Evolutionary conservation across 2,888 invertebrate genomes (phyloP).

Genomic region (Pristionchus mayeri): DNA sequence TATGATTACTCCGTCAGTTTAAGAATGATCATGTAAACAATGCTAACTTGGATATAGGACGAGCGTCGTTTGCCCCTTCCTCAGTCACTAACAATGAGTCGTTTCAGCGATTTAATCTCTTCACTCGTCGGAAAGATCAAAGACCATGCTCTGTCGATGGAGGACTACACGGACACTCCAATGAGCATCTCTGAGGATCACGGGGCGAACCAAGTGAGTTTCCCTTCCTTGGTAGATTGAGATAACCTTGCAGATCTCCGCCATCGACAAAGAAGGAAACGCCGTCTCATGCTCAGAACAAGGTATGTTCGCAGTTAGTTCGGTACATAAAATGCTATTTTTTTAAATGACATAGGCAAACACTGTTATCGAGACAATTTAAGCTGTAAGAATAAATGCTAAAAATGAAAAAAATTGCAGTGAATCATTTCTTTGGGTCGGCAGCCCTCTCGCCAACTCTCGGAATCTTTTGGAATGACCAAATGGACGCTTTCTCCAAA

Average conservation of each 20-base stretch:
- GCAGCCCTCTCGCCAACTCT: slow-evolving; percentile 49
- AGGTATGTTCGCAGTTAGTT: neutral
- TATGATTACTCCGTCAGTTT: slow-evolving; percentile 80
- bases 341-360: too few species aligned
- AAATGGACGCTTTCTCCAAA: slow-evolving; percentile 80
- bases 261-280: slow-evolving; percentile 86
- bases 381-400: too few species aligned
- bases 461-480: slow-evolving; percentile 72
- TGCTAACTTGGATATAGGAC: neutral
- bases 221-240: too few species aligned
- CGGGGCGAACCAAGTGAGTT: slow-evolving; percentile 52
- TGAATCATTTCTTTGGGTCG: slow-evolving; percentile 81
- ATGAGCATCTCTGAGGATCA: slow-evolving; percentile 77
- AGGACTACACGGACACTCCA: slow-evolving; percentile 77
- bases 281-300: slow-evolving; percentile 87
- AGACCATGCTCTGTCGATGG: slow-evolving; percentile 68
- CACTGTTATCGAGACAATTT: too few species aligned
- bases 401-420: too few species aligned
- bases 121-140: slow-evolving; percentile 65
- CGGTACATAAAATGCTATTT: neutral
- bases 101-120: slow-evolving; percentile 62
- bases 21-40: too few species aligned
- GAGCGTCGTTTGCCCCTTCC: too few species aligned
- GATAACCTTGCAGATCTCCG: slow-evolving; percentile 89
- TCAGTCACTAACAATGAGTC: neutral